phyloP scores from a whole-genome alignment of 2,113 vertebrate species.

The Zosterops lateralis region DNA sequence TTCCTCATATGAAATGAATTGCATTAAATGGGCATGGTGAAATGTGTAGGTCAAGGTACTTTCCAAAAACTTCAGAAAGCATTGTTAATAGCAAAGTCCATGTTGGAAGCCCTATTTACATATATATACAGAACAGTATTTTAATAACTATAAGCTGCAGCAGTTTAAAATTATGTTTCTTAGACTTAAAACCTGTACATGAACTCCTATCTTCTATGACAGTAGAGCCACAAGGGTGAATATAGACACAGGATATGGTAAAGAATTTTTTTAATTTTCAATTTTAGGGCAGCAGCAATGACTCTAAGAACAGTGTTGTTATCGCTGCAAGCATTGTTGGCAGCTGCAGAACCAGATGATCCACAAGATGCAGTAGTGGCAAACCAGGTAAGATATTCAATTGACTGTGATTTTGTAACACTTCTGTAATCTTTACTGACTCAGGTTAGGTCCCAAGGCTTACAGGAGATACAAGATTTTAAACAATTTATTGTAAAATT shows the following conservation, averaged over 20 bases:
- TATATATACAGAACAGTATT: not conserved
- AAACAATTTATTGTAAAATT: not conserved
- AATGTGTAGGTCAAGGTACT: not conserved
- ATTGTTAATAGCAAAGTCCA: not conserved
- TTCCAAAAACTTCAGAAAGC: not conserved
- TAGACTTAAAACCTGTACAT: not conserved
- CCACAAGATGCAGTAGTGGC: slow-evolving; percentile 98
- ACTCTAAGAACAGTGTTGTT: slow-evolving; percentile 95
- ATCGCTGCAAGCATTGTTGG: slow-evolving; percentile 93
- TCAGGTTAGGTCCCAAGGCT: not conserved
- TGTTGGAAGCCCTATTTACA: not conserved
- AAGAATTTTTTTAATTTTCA: slow-evolving; percentile 13
- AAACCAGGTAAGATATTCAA: slow-evolving; percentile 84
- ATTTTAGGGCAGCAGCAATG: slow-evolving; percentile 94
- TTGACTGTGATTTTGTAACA: not conserved
- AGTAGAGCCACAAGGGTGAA: not conserved
- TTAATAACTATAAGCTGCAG: not conserved
- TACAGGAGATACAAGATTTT: not conserved
- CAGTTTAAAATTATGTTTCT: not conserved
- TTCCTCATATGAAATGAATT: not conserved
- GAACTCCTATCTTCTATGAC: not conserved
- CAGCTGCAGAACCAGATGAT: slow-evolving; percentile 95
- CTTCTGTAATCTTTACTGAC: not conserved
- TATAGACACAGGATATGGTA: not conserved
- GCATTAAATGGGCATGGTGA: not conserved